Conservation (phyloP, 2,113 vertebrate genomes). For the Galemys pyrenaicus region DNA sequence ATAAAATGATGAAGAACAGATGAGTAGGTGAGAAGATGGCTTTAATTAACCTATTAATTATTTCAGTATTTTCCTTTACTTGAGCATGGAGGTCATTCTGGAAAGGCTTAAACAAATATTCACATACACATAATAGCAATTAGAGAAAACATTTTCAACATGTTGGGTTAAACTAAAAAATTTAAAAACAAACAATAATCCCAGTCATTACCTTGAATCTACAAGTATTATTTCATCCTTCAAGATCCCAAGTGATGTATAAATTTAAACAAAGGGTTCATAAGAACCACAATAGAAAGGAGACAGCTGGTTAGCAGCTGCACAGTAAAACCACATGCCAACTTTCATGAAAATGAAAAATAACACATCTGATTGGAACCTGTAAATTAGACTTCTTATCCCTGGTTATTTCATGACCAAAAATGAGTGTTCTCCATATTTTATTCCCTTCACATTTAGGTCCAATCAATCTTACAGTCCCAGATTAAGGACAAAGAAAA, state of each 20-base stretch:
- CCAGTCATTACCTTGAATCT: conserved; percentile 5
- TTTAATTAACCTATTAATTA: conserved; percentile 35
- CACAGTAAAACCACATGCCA: not conserved
- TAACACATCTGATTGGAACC: not conserved
- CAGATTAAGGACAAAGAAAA: conserved; percentile 38
- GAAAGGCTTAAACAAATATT: conserved; percentile 10
- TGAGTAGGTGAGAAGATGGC: not conserved
- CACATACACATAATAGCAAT: not conserved
- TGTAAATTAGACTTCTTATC: not conserved
- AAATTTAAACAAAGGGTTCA: conserved; percentile 40
- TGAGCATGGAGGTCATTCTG: not conserved
- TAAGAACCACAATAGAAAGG: conserved; percentile 1
- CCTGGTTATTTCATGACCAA: conserved; percentile 26
- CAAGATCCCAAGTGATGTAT: not conserved
- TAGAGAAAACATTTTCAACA: conserved; percentile 50
- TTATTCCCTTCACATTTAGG: conserved; percentile 12
- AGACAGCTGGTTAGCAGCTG: conserved; percentile 54
- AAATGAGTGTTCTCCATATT: not conserved
- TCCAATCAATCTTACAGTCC: not conserved
- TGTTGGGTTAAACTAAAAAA: conserved; percentile 32
- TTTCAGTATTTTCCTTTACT: conserved; percentile 26
- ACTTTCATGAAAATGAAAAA: conserved; percentile 53
- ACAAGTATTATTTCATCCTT: conserved; percentile 22
- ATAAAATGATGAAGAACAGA: not conserved
- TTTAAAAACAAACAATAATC: conserved; percentile 36